Evolutionary conservation across 53 echinoderm and acorn worm genomes (phyloP).

Genomic region (Antedon mediterranea): DNA sequence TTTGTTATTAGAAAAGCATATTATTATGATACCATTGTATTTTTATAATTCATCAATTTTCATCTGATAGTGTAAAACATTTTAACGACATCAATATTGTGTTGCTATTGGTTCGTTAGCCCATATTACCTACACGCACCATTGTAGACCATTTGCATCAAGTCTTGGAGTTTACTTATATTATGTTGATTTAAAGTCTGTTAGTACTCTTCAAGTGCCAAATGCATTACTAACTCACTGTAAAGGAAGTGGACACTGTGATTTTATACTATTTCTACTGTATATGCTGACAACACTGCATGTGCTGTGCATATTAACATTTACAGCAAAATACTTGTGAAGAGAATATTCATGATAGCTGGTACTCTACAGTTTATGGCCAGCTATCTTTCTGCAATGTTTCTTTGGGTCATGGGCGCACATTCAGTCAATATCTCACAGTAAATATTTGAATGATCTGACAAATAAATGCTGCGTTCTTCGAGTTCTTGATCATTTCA

Average conservation of each 20-base stretch:
- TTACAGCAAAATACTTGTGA: neutral
- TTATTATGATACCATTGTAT: neutral
- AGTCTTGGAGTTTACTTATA: neutral
- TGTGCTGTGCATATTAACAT: neutral
- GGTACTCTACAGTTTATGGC: no score
- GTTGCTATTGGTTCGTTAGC: neutral
- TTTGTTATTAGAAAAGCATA: neutral
- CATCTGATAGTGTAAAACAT: neutral
- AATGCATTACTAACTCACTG: no score
- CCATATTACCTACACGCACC: neutral
- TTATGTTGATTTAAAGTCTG: no score
- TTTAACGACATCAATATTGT: neutral
- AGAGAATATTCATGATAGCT: no score
- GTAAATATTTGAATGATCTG: no score
- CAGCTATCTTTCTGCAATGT: neutral
- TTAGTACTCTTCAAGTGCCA: no score
- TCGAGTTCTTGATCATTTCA: neutral
- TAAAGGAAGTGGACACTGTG: no score
- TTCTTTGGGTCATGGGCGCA: neutral
- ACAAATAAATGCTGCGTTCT: neutral
- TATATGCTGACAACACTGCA: neutral
- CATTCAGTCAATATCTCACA: neutral
- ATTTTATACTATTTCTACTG: neutral
- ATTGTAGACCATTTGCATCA: neutral
- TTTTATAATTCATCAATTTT: neutral